These are phyloP conservation scores for Silurus aristotelis DNA, from an alignment of 2,797 vertebrate species.

Conservation along the genomic window DNA sequence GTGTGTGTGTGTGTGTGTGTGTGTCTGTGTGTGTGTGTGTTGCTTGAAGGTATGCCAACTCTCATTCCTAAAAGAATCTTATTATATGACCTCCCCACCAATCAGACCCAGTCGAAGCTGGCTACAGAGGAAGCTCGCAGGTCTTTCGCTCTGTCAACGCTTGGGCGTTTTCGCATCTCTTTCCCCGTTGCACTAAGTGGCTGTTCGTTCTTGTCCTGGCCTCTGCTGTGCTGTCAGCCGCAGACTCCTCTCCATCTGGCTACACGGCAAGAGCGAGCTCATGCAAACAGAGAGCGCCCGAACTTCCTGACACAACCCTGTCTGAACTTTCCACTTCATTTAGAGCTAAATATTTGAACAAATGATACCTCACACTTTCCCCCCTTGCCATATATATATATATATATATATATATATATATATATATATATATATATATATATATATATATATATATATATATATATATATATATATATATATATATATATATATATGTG, in stretches of 20 bases:
- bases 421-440: too few relatives aligned
- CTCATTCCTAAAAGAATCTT: constrained; percentile 1
- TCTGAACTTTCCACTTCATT: constrained; percentile 24
- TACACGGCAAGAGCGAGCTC: not conserved
- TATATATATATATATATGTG: too few relatives aligned
- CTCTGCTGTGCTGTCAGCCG: constrained; percentile 28
- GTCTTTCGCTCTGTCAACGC: not conserved
- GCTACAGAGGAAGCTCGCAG: not conserved
- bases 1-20: too few relatives aligned
- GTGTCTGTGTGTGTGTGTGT: not conserved
- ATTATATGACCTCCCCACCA: not conserved
- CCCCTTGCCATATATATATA: not conserved
- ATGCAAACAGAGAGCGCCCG: not conserved
- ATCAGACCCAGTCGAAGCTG: not conserved
- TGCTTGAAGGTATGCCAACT: not conserved
- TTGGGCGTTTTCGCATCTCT: constrained; percentile 9
- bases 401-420: too few relatives aligned
- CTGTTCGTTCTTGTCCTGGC: constrained; percentile 18
- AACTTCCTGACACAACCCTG: not conserved
- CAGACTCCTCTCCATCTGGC: constrained; percentile 30
- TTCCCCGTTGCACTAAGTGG: not conserved
- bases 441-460: too few relatives aligned
- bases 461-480: too few relatives aligned
- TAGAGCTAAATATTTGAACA: constrained; percentile 33
- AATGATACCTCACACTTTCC: not conserved